Base-by-base conservation (phyloP, 2,797 vertebrate species). In the Leptatherina wallacei region DNA sequence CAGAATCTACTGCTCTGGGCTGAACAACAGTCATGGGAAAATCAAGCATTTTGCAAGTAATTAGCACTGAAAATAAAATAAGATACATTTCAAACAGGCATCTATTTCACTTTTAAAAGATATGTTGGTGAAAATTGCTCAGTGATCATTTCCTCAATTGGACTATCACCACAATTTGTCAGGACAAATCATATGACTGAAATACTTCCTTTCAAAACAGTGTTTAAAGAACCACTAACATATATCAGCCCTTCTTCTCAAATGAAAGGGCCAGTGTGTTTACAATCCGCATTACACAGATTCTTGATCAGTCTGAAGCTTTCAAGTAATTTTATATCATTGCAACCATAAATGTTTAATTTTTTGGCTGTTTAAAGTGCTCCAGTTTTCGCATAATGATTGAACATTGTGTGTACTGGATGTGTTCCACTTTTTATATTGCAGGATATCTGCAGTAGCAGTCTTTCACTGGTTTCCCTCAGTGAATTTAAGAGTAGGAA, bases 381-480 rank as follows among this genome's bases (percentile, higher is more conserved):
- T 80, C 65, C 67, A 47, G 73, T 72, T 86, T 88, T 84, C 70
- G 74, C 73, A 78, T 90, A 85, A 91, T 92, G 91, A 94, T 90
- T 92, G 89, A 85, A 89, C 82, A 85, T 84, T 92, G 89, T 93
- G 78, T 91, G 83, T 76, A 73, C 85, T 94, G 90, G 91, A 93
- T 24, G 63, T 0, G n/a, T 55, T 93, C 90, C 92, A 92, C 70
- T 32, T 82, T 89, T 91, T 89, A 84, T 85, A 88, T 83, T 85
- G 85, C 89, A 88, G 88, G 86, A 91, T 93, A 86, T 93, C 79
- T 92, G 83, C 89, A 91, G 85, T 88, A 91, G 90, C 91, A 89
- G 91, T 71, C 87, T 85, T 83, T 89, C 73, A 78, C 83, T 86
- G 86, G 84, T 91, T 94, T 92, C 85, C 89, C 85, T 88, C 76